Conservation (phyloP, 1,140 invertebrate species). For the Nymphalis io region DNA sequence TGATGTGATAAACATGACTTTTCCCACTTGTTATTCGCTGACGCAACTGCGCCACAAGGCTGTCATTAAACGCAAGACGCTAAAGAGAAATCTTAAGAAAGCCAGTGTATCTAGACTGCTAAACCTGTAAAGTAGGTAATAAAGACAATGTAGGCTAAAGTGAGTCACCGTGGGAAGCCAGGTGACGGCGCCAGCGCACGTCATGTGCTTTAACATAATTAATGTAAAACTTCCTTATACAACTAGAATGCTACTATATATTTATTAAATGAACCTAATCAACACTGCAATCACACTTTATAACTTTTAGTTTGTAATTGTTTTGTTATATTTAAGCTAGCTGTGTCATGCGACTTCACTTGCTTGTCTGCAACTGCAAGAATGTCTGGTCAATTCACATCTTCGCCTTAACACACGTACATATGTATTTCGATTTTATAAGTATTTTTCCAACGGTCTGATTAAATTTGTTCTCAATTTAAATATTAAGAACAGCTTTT, state of each 20-base stretch:
- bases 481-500: too few relatives aligned
- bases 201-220: slow-evolving; percentile 31
- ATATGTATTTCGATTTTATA: too few relatives aligned
- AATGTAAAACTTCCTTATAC: slow-evolving; percentile 32
- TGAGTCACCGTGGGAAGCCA: slow-evolving; percentile 63
- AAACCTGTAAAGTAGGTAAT: slow-evolving; percentile 31
- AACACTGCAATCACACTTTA: background rate
- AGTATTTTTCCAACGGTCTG: too few relatives aligned
- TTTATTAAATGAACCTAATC: slow-evolving; percentile 6
- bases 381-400: too few relatives aligned
- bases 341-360: too few relatives aligned
- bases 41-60: background rate
- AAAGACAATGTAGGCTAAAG: slow-evolving; percentile 27
- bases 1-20: slow-evolving; percentile 1
- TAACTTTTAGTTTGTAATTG: slow-evolving; percentile 2
- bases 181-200: slow-evolving; percentile 54
- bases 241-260: slow-evolving; percentile 7
- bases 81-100: slow-evolving; percentile 31
- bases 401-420: too few relatives aligned
- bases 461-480: too few relatives aligned
- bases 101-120: slow-evolving; percentile 23
- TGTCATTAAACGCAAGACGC: slow-evolving; percentile 11
- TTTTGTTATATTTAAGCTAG: background rate
- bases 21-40: background rate
- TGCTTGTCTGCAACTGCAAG: too few relatives aligned